Percentiles rank a stretch among this genome's conserved stretches.
Evolutionary conservation across 2,888 invertebrate genomes (phyloP).

Genomic region (Xylota segnis): DNA sequence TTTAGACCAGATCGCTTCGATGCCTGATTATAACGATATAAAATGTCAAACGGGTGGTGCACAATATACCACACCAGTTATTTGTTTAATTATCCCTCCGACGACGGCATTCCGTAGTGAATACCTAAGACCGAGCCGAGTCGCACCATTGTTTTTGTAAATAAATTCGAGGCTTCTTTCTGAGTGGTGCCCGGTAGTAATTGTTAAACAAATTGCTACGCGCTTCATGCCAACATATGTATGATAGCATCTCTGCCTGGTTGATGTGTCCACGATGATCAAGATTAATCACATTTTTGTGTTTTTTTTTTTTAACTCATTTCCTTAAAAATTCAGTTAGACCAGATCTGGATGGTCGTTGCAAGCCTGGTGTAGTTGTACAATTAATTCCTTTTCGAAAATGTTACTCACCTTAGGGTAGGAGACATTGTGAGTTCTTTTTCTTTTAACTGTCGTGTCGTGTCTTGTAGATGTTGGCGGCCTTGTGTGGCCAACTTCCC

Average conservation of each 20-base stretch:
- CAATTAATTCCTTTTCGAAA: constrained; percentile 20
- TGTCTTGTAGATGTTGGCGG: constrained; percentile 48
- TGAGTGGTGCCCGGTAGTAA: constrained; percentile 25
- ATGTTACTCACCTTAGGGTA: constrained; percentile 58
- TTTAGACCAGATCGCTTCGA: constrained; percentile 46
- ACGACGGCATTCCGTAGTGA: constrained; percentile 30
- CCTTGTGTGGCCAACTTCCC: constrained; percentile 61
- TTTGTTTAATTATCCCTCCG: constrained; percentile 17
- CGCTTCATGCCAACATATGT: constrained; percentile 8
- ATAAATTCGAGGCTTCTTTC: constrained; percentile 22
- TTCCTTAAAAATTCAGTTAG: constrained; percentile 57
- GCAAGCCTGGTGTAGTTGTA: constrained; percentile 4
- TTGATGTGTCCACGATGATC: constrained; percentile 42
- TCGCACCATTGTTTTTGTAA: not conserved
- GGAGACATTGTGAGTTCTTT: constrained; percentile 12
- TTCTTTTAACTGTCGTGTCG: constrained; percentile 10
- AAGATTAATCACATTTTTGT: constrained; percentile 55
- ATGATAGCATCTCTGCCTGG: constrained; percentile 47
- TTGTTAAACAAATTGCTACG: constrained; percentile 12
- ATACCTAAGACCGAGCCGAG: constrained; percentile 14
- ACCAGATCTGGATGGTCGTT: constrained; percentile 35
- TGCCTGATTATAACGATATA: constrained; percentile 15
- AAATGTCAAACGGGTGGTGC: constrained; percentile 51
- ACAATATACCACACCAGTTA: constrained; percentile 32
- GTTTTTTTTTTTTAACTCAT: too few relatives aligned